phyloP scores from a whole-genome alignment of 2,888 invertebrate genomes.

The Nomada ferruginata region DNA sequence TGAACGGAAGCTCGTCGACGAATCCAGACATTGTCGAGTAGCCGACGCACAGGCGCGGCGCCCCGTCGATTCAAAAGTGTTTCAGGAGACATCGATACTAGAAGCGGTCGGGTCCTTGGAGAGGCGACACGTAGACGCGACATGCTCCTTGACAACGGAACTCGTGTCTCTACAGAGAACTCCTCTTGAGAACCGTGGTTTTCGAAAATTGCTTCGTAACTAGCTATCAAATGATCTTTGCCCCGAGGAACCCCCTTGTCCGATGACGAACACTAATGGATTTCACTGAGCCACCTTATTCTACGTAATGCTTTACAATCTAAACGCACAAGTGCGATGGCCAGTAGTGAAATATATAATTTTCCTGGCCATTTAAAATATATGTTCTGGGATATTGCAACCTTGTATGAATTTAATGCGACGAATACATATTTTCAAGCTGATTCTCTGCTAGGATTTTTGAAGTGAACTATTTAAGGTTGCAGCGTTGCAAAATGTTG shows the following conservation, averaged over 20 bases:
- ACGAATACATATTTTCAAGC: neutral
- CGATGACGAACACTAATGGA: neutral
- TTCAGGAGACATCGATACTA: constrained; percentile 55
- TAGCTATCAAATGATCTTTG: neutral
- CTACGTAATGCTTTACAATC: neutral
- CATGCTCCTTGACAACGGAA: constrained; percentile 46
- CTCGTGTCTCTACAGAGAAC: constrained; percentile 44
- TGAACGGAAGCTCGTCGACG: constrained; percentile 38
- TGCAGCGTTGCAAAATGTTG: too few relatives aligned
- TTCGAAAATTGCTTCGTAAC: constrained; percentile 32
- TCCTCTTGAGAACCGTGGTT: constrained; percentile 37
- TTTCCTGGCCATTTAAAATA: too few relatives aligned
- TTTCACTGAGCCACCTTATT: neutral
- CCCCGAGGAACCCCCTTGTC: neutral
- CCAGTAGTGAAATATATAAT: too few relatives aligned
- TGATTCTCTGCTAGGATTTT: too few relatives aligned
- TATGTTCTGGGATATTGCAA: neutral
- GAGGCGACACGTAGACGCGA: constrained; percentile 66
- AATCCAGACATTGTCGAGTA: constrained; percentile 55
- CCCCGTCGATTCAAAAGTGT: constrained; percentile 56
- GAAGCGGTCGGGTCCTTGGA: constrained; percentile 34
- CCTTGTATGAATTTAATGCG: neutral
- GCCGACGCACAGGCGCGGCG: constrained; percentile 52
- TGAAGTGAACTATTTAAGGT: too few relatives aligned
- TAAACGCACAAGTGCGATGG: neutral